Conservation (phyloP, 2,888 invertebrate genomes). For the Trachelus tabidus region DNA sequence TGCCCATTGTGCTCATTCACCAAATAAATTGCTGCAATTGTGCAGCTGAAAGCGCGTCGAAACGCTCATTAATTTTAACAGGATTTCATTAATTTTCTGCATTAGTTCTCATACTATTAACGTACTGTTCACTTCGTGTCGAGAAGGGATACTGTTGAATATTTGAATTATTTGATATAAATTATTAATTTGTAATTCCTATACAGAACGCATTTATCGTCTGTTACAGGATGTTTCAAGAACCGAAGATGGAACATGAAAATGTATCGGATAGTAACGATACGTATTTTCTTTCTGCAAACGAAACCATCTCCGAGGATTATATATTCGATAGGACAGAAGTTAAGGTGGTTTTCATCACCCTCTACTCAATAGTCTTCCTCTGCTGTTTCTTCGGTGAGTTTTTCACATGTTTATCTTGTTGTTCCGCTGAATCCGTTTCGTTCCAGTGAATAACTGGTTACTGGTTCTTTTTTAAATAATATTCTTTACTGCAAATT, state of each 20-base stretch:
- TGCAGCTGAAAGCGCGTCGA: neutral
- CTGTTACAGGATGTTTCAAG: neutral
- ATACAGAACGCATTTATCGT: neutral
- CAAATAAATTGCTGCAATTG: neutral
- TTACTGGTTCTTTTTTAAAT: slow-evolving; percentile 1
- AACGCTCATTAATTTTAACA: neutral
- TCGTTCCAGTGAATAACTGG: too few species aligned
- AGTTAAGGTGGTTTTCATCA: slow-evolving; percentile 79
- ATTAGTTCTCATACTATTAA: neutral
- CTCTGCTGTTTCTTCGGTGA: slow-evolving; percentile 87
- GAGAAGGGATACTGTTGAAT: neutral
- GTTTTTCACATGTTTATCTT: slow-evolving; percentile 55
- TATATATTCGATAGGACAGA: slow-evolving; percentile 82
- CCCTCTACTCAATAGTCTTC: slow-evolving; percentile 81
- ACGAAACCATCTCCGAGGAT: slow-evolving; percentile 66
- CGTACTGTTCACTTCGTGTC: neutral
- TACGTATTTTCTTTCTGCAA: slow-evolving; percentile 22
- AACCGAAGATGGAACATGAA: neutral
- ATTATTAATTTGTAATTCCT: neutral
- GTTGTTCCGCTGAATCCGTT: neutral
- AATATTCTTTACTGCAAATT: neutral
- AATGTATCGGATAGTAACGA: slow-evolving; percentile 32
- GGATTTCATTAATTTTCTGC: neutral
- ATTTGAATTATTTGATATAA: neutral
- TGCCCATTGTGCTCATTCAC: neutral